phyloP scores from a whole-genome alignment of 2,113 vertebrate species.

The Gambusia holbrooki region DNA sequence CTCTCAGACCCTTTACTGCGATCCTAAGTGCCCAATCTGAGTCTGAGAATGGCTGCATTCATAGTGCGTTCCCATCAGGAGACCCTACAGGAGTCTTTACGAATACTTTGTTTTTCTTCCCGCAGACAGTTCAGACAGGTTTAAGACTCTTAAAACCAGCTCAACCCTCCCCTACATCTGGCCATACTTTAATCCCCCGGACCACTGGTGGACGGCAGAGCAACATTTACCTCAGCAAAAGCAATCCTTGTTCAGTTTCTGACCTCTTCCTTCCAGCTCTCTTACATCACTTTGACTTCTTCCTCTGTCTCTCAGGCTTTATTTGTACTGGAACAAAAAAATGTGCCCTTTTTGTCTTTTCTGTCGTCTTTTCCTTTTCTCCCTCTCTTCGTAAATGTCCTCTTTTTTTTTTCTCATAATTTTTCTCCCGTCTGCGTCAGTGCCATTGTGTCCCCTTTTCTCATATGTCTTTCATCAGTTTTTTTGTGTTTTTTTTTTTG shows the following conservation, averaged over 20 bases:
- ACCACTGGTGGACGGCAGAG: conserved; percentile 34
- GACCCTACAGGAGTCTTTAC: conserved; percentile 3
- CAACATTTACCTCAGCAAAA: conserved; percentile 45
- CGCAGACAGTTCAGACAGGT: conserved; percentile 70
- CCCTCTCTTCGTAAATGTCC: conserved; percentile 20
- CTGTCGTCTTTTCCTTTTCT: conserved; percentile 13
- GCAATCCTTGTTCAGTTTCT: conserved; percentile 32
- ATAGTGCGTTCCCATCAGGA: background rate
- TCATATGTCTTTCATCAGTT: conserved; percentile 49
- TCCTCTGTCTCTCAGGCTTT: conserved; percentile 4
- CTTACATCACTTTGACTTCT: conserved; percentile 32
- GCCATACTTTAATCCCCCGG: conserved; percentile 56
- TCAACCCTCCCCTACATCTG: conserved; percentile 73
- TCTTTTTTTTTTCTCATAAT: conserved; percentile 8
- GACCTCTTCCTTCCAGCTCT: conserved; percentile 23
- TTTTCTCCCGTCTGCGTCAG: conserved; percentile 27
- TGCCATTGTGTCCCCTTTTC: conserved; percentile 43
- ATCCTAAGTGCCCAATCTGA: conserved; percentile 27
- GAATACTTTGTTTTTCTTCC: conserved; percentile 30
- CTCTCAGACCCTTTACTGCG: conserved; percentile 55
- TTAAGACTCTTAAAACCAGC: conserved; percentile 75
- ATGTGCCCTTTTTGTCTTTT: conserved; percentile 18
- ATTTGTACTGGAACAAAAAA: conserved; percentile 2
- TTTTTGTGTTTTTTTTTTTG: conserved; percentile 11
- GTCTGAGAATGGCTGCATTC: conserved; percentile 25